Base-by-base conservation (phyloP, 2,113 vertebrate species). In the Psophia crepitans region DNA sequence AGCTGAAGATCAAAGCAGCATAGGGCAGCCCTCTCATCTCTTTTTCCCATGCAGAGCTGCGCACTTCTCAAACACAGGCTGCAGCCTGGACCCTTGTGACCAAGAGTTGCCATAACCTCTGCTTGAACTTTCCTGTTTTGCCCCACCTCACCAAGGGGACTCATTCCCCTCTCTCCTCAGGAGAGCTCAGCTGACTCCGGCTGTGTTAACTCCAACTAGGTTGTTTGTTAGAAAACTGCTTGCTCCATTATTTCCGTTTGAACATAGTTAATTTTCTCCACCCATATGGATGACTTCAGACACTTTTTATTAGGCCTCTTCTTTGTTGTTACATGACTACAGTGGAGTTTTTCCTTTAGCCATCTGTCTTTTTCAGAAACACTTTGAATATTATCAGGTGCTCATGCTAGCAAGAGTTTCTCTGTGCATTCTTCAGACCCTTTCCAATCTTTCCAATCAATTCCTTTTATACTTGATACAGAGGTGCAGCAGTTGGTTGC, bases 181-280 rank as follows among this genome's bases (percentile, higher is more conserved):
- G 68, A 93, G 49, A 93, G 78, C 65, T 95, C 91, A 85, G 66
- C 70, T 90, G 81, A 87, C 49, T 83, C 37, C 2, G 9, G 33
- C 46, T 73, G 41, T 0, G 0, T 73, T 65, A 93, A 39, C 44
- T 94, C 44, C 61, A 80, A 2, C 6, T 19, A 76, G 9, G 17
- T 9, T 54, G 69, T 53, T 85, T 69, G 37, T 54, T 61, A 77
- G 58, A 85, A 90, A 87, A 73, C 18, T 16, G 20, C 78, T 90
- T 75, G 22, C 24, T 93, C 44, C 30, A 44, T 1, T 83, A 88
- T 93, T 94, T 94, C 84, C 66, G 66, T 90, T 83, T 93, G 70
- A 96, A 85, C 68, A 48, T 26, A 37, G 58, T 57, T 74, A 30
- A 65, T 91, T 93, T 96, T 96, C 87, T 94, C 85, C 90, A 88